Conservation (phyloP, 2,797 vertebrate species). For the Smutsia gigantea region DNA sequence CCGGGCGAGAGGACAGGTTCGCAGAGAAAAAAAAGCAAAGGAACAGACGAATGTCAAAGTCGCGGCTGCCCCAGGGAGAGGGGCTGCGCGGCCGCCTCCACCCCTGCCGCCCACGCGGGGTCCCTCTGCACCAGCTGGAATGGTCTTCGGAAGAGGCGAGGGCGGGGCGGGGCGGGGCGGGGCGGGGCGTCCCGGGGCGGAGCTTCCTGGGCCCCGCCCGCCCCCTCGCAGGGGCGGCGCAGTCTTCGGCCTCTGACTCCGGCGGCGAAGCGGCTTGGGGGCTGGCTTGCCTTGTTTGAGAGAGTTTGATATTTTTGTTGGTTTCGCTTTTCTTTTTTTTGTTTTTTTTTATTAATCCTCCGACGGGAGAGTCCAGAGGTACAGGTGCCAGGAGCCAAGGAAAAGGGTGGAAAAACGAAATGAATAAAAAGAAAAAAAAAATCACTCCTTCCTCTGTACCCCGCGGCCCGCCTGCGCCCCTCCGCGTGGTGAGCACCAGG, state of each 20-base stretch:
- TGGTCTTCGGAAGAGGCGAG: not conserved
- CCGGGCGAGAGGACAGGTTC: not conserved
- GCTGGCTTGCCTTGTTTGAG: conserved; percentile 43
- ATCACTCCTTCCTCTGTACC: conserved; percentile 71
- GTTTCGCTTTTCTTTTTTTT: conserved; percentile 38
- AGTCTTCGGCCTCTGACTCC: not conserved
- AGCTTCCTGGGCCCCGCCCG: not conserved
- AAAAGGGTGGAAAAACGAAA: conserved; percentile 69
- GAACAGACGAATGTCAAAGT: not conserved
- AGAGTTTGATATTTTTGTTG: not conserved
- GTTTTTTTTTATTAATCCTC: conserved; percentile 73
- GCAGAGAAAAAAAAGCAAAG: conserved; percentile 17
- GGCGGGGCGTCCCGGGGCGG: not conserved
- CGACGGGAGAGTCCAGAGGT: conserved; percentile 83
- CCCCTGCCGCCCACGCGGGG: not conserved
- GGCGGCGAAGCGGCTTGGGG: conserved; percentile 77
- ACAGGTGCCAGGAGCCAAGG: conserved; percentile 77
- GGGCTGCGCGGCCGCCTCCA: not conserved
- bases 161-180: not conserved
- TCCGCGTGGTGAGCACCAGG: conserved; percentile 84
- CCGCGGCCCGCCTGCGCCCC: conserved; percentile 54
- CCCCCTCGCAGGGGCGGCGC: not conserved
- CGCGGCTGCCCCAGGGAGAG: conserved; percentile 46
- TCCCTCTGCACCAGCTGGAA: not conserved
- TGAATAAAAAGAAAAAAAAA: conserved; percentile 30